These are phyloP conservation scores for Xiphias gladius DNA, from an alignment of 2,113 vertebrate genomes.

Conservation along the genomic window DNA sequence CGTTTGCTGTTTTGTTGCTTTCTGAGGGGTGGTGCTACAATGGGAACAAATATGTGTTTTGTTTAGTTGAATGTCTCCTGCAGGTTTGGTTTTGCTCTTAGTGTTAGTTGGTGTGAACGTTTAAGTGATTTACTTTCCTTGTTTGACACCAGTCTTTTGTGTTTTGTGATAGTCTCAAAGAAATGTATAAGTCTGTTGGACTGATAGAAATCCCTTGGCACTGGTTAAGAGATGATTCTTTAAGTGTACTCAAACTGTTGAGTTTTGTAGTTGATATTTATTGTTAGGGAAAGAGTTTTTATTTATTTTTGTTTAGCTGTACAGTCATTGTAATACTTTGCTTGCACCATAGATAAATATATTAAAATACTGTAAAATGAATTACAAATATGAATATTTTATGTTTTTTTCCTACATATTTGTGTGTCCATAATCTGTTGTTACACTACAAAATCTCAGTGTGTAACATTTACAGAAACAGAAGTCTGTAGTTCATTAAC, in stretches of 20 bases:
- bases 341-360: neutral
- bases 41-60: neutral
- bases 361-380: constrained; percentile 32
- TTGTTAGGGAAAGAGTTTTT: constrained; percentile 45
- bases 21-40: neutral
- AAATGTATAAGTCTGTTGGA: neutral
- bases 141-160: neutral
- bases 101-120: neutral
- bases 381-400: constrained; percentile 49
- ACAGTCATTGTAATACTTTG: neutral
- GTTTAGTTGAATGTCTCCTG: neutral
- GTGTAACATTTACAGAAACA: neutral
- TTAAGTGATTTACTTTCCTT: constrained; percentile 7
- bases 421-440: neutral
- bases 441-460: neutral
- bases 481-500: neutral
- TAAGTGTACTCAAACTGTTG: constrained; percentile 29
- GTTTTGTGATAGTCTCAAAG: neutral
- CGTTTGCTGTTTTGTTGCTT: neutral
- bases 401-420: neutral
- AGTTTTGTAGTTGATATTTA: constrained; percentile 61
- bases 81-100: neutral
- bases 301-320: constrained; percentile 57
- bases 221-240: neutral
- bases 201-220: neutral